Evolutionary conservation across 53 echinoderm and acorn worm genomes (phyloP).

Genomic region (Echinometra lucunter): DNA sequence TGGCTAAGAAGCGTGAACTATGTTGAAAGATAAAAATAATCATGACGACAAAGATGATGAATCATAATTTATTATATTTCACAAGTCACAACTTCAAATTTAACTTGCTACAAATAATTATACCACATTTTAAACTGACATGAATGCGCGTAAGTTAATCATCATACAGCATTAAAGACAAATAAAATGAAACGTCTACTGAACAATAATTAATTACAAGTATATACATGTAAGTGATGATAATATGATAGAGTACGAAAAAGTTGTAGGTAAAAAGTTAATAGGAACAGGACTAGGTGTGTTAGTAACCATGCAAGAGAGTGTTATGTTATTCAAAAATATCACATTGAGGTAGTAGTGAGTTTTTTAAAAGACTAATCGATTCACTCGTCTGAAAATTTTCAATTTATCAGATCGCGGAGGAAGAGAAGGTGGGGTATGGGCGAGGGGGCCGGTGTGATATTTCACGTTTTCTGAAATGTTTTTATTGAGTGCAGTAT

Average conservation of each 20-base stretch:
- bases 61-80: not conserved
- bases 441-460: not conserved
- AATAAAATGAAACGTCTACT: not conserved
- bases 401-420: not conserved
- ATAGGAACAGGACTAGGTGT: not conserved
- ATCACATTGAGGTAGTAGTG: not conserved
- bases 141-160: not conserved
- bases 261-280: not conserved
- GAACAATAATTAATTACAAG: not conserved
- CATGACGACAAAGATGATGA: not conserved
- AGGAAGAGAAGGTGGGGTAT: not conserved
- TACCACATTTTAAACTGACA: not conserved
- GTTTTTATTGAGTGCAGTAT: not conserved
- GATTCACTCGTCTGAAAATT: not conserved
- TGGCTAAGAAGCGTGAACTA: not conserved
- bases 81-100: not conserved
- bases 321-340: not conserved
- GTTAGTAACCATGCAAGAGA: conserved; percentile 34
- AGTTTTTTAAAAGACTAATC: not conserved
- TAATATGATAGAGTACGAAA: not conserved
- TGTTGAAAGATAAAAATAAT: not conserved
- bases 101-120: not conserved
- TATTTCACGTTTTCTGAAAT: not conserved
- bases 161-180: not conserved
- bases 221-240: not conserved